Evolutionary conservation across 2,113 vertebrate species (phyloP).

Genomic region (Phylloscopus trochiloides): DNA sequence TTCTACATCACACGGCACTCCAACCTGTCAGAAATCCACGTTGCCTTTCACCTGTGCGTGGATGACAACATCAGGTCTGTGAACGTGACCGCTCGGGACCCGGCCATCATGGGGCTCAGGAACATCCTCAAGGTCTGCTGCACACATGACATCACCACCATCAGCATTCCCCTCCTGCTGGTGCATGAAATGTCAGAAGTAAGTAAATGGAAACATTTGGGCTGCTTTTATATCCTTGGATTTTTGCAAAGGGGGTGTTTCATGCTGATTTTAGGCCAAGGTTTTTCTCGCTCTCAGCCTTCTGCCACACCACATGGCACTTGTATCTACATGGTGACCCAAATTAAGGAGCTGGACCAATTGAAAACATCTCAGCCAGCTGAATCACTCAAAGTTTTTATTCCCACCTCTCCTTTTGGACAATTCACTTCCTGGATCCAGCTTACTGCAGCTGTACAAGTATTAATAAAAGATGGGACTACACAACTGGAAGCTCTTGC

Average conservation of each 20-base stretch:
- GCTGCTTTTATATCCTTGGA: background rate
- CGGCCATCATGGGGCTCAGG: conserved; percentile 95
- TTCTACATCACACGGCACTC: conserved; percentile 96
- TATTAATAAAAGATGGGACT: background rate
- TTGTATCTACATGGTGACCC: background rate
- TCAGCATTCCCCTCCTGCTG: conserved; percentile 91
- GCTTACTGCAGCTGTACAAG: background rate
- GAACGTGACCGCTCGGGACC: conserved; percentile 92
- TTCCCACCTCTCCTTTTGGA: background rate
- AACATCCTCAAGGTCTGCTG: conserved; percentile 99
- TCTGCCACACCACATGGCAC: background rate
- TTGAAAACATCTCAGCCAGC: background rate
- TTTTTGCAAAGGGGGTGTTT: background rate
- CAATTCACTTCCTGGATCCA: background rate
- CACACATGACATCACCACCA: conserved; percentile 92
- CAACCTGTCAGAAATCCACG: conserved; percentile 94
- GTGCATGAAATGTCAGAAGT: conserved; percentile 99
- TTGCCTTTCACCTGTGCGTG: conserved; percentile 95
- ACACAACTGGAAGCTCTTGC: background rate
- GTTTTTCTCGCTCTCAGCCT: background rate
- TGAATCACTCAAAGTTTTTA: background rate
- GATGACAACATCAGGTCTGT: conserved; percentile 92
- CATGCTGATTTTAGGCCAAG: background rate
- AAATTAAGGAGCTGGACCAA: background rate
- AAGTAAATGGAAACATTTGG: background rate